Evolutionary conservation across 2,113 vertebrate genomes (phyloP).

Genomic region (Dipodomys stephensi): DNA sequence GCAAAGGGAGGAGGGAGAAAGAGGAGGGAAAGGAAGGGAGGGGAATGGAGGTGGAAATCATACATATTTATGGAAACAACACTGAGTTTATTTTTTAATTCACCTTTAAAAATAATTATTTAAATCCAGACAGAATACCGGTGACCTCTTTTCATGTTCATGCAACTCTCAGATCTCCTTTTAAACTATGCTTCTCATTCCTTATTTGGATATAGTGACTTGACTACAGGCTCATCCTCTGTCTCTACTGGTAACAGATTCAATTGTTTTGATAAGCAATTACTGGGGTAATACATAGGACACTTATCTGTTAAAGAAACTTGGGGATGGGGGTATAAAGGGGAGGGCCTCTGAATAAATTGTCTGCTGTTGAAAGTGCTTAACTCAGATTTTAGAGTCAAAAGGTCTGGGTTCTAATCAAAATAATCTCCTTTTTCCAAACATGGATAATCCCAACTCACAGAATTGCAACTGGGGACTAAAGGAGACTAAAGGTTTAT

Average conservation of each 20-base stretch:
- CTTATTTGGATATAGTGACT: not conserved
- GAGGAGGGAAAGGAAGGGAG: no score
- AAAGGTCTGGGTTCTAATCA: slow-evolving; percentile 23
- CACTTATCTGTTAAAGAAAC: not conserved
- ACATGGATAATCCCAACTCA: slow-evolving; percentile 7
- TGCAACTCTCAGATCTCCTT: not conserved
- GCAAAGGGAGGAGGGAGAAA: no score
- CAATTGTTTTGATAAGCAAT: slow-evolving; percentile 44
- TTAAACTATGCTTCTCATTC: slow-evolving; percentile 19
- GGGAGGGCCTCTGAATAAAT: not conserved
- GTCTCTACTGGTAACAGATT: slow-evolving; percentile 22
- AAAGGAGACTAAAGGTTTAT: not conserved
- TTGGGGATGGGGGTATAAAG: no score
- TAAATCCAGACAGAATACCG: not conserved
- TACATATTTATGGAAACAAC: not conserved
- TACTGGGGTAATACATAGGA: slow-evolving; percentile 18
- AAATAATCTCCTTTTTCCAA: slow-evolving; percentile 18
- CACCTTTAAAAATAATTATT: slow-evolving; percentile 23
- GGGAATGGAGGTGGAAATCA: not conserved
- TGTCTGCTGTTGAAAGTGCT: not conserved
- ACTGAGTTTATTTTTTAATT: slow-evolving; percentile 13
- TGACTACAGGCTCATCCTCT: not conserved
- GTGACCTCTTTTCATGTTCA: not conserved
- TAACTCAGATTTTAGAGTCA: not conserved
- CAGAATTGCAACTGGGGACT: not conserved